These are phyloP conservation scores for Maccullochella peelii DNA, from an alignment of 2,113 vertebrate genomes.

Conservation along the genomic window DNA sequence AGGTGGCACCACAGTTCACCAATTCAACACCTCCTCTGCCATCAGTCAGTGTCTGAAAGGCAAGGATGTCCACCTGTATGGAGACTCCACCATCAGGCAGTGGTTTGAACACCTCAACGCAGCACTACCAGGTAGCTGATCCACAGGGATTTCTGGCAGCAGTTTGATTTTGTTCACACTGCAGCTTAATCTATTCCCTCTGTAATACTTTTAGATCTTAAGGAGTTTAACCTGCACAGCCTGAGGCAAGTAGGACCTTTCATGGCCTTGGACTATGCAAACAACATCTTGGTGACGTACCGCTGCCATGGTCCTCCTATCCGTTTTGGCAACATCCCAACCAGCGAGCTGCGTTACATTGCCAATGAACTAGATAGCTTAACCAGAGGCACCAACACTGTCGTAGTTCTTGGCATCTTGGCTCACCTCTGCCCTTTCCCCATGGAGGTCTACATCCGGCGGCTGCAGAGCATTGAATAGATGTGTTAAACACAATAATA, in stretches of 20 bases:
- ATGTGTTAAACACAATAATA: too few relatives aligned
- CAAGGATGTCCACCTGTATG: slow-evolving; percentile 90
- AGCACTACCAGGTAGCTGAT: slow-evolving; percentile 86
- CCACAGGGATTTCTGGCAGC: background rate
- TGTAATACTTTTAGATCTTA: slow-evolving; percentile 82
- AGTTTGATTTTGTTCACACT: background rate
- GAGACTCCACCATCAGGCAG: slow-evolving; percentile 94
- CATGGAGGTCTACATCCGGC: slow-evolving; percentile 88
- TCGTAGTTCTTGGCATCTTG: slow-evolving; percentile 90
- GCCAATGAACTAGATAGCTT: slow-evolving; percentile 90
- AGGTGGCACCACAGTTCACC: too few relatives aligned
- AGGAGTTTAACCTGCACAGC: slow-evolving; percentile 88
- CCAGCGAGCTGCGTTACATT: slow-evolving; percentile 48
- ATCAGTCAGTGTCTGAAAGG: slow-evolving; percentile 89
- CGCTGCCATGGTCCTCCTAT: background rate
- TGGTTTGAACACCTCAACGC: slow-evolving; percentile 92
- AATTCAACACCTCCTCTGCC: slow-evolving; percentile 78
- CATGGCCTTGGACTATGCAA: slow-evolving; percentile 88
- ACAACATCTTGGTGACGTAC: slow-evolving; percentile 88
- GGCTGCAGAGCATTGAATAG: slow-evolving; percentile 90
- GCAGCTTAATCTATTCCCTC: slow-evolving; percentile 6
- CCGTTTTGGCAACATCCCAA: background rate
- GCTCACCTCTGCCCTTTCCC: slow-evolving; percentile 94
- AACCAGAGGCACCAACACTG: slow-evolving; percentile 86
- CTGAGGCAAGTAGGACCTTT: slow-evolving; percentile 88